Evolutionary conservation across 2,797 vertebrate species (phyloP), one percentile per base, ranked within the genome.

Genomic region (Pseudochromis fuscus): DNA sequence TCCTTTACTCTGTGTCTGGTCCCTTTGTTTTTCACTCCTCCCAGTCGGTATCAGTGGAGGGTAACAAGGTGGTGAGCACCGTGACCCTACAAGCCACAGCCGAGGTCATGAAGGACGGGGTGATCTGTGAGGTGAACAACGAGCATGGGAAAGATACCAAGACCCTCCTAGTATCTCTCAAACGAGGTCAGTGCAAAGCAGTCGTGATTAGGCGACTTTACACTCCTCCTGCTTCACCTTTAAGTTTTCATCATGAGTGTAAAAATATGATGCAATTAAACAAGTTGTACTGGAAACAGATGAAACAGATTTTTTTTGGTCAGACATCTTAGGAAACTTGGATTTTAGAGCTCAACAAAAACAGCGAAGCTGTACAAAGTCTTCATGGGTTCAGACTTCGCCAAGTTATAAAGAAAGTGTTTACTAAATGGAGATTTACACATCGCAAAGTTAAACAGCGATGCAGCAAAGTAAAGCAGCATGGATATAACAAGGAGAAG

Each of bases 61-160:
- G 76, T 2, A 93, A 90, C 83, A 94, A 82, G 83, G 77, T 86
- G 71, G 92, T 93, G 78, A 95, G 95, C 92, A 90, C 84, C 0
- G 19, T 96, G 77, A 94, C 52, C 16, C 84, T 96, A 31, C 45
- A 84, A 46, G 89, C 94, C 73, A 95, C 93, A 0, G 73, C 87
- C 0, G 75, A 85, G 19, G 81, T 95, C 57, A 85, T 94, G 72
- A 86, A 85, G 19, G 45, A 78, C 0, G 95, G 95, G 0, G 90
- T 94, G 67, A 91, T 59, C 72, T 97, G 96, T 24, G 81, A 93
- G 72, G 95, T 87, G 19, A 70, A 78, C 80, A 97, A 96, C 67
- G 4, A 62, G 1, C 57, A 89, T 0, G 96, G 96, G 48, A 45
- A 0, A 8, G 74, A 67, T 67, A 76, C 15, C 83, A 91, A 28